Evolutionary conservation across 1,140 invertebrate species (phyloP).

Genomic region (Globodera rostochiensis): DNA sequence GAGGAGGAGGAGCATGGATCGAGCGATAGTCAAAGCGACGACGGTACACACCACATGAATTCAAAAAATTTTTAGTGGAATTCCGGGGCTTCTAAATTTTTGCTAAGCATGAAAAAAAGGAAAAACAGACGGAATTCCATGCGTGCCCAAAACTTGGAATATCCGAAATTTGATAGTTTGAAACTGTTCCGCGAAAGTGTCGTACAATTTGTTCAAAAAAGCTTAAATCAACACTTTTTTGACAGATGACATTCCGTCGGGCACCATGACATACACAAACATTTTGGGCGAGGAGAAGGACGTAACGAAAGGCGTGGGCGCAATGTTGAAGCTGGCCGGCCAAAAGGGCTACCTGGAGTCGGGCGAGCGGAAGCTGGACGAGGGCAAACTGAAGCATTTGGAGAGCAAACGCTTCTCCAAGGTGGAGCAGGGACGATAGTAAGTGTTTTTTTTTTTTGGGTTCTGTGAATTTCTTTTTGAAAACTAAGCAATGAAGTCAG

Average conservation of each 20-base stretch:
- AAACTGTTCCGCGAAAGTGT: too few species aligned
- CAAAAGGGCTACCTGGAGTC: constrained; percentile 89
- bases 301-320: constrained; percentile 85
- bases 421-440: constrained; percentile 65
- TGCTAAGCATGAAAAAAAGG: too few species aligned
- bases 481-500: too few species aligned
- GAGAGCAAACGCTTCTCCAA: constrained; percentile 87
- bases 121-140: too few species aligned
- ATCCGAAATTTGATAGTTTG: too few species aligned
- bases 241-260: background rate
- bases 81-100: too few species aligned
- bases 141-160: too few species aligned
- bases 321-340: constrained; percentile 85
- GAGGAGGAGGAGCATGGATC: constrained; percentile 13
- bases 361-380: constrained; percentile 70
- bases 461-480: constrained; percentile 32
- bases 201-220: too few species aligned
- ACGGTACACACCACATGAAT: background rate
- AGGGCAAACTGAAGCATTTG: constrained; percentile 82
- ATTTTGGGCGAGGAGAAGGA: constrained; percentile 88
- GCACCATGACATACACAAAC: constrained; percentile 47
- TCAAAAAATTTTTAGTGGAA: too few species aligned
- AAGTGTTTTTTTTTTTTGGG: constrained; percentile 46
- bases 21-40: constrained; percentile 4
- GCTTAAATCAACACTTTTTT: too few species aligned